Evolutionary conservation across 2,888 invertebrate genomes (phyloP).

Genomic region (Andrena haemorrhoa): DNA sequence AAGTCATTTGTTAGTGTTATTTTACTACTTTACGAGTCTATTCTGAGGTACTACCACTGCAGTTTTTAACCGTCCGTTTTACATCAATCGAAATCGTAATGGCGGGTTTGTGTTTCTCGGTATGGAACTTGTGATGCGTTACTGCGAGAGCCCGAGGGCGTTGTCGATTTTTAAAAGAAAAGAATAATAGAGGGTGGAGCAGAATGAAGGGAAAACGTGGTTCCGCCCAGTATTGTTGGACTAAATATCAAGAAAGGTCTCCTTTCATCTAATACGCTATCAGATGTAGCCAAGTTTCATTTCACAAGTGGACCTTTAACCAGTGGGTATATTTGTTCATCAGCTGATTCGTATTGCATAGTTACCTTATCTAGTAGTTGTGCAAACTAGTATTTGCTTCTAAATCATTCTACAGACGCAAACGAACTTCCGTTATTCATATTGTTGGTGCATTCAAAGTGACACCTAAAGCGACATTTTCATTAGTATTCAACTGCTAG

Average conservation of each 20-base stretch:
- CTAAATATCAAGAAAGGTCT: conserved; percentile 16
- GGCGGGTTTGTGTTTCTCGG: neutral
- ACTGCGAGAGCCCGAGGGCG: conserved; percentile 8
- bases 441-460: no score
- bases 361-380: neutral
- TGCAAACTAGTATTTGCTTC: neutral
- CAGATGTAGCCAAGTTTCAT: neutral
- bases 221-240: conserved; percentile 29
- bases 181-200: conserved; percentile 20
- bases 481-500: no score
- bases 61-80: neutral
- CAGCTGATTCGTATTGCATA: neutral
- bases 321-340: neutral
- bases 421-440: no score
- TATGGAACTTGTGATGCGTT: conserved; percentile 14
- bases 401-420: no score
- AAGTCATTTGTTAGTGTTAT: no score
- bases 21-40: no score
- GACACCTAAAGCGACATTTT: no score
- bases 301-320: neutral
- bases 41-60: no score
- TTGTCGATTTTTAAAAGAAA: conserved; percentile 10
- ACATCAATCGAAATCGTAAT: neutral
- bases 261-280: neutral
- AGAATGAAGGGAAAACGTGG: conserved; percentile 16